phyloP scores from a whole-genome alignment of 2,797 vertebrate genomes.

The Myiotriccus ornatus region DNA sequence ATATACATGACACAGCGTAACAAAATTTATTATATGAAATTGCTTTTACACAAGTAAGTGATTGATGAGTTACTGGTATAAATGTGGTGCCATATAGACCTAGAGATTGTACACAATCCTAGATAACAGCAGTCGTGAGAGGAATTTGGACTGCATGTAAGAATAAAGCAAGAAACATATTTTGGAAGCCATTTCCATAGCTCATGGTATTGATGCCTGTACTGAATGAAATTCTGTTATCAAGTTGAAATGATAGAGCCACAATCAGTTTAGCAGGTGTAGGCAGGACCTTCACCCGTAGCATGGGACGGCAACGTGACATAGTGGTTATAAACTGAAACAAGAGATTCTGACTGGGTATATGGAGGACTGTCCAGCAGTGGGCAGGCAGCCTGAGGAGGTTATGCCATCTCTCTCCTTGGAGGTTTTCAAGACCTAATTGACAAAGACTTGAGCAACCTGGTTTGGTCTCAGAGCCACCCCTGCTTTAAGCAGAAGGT shows the following conservation, averaged over 20 bases:
- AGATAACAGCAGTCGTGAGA: neutral
- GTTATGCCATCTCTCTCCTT: neutral
- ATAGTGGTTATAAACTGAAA: neutral
- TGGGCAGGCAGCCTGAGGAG: neutral
- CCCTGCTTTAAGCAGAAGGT: neutral
- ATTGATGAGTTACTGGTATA: neutral
- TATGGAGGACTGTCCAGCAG: neutral
- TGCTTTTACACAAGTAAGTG: neutral
- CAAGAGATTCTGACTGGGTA: neutral
- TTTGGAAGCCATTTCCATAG: neutral
- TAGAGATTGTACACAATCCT: neutral
- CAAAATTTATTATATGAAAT: neutral
- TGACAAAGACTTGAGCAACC: neutral
- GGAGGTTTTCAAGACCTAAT: neutral
- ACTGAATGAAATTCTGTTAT: neutral
- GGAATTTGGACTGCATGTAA: neutral
- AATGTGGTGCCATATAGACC: neutral
- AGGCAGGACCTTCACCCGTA: neutral
- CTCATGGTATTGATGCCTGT: neutral
- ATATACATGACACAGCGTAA: neutral
- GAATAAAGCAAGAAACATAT: neutral
- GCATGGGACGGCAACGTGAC: fast-evolving
- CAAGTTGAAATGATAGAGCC: neutral
- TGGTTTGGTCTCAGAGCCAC: neutral
- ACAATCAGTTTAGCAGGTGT: neutral